These are phyloP conservation scores for Sphaeramia orbicularis DNA, from an alignment of 2,797 vertebrate genomes.

Conservation along the genomic window DNA sequence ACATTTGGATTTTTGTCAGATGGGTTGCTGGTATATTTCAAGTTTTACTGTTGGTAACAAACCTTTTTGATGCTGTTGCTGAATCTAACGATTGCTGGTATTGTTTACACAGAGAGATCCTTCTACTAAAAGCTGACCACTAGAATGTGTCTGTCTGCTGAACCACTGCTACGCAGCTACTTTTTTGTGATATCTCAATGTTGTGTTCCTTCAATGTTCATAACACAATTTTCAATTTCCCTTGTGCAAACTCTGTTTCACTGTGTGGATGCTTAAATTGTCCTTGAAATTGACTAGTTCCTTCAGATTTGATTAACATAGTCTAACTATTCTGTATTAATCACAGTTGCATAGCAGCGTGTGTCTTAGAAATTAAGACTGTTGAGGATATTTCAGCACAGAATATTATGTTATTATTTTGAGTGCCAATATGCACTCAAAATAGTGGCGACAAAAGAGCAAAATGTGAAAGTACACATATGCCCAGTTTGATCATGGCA, in stretches of 20 bases:
- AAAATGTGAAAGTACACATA: neutral
- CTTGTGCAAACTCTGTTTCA: conserved; percentile 1
- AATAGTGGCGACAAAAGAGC: neutral
- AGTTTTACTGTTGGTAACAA: neutral
- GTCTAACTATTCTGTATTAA: neutral
- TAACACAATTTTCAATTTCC: conserved; percentile 4
- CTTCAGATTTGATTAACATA: neutral
- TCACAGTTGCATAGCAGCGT: neutral
- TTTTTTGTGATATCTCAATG: neutral
- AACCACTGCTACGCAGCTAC: neutral
- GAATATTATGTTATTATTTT: neutral
- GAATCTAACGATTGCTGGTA: too few species aligned
- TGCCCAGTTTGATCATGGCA: conserved; percentile 2
- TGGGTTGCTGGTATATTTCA: neutral
- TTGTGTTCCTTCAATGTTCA: neutral
- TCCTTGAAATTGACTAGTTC: neutral
- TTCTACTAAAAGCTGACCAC: too few species aligned
- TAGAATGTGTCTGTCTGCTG: too few species aligned
- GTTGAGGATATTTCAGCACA: neutral
- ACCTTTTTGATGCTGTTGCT: neutral
- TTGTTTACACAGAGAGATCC: too few species aligned
- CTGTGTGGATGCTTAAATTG: neutral
- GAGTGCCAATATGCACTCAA: neutral
- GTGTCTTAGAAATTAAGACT: neutral
- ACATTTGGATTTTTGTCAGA: neutral